phyloP scores from a whole-genome alignment of 2,888 invertebrate species.

The Drosophila siamana region DNA sequence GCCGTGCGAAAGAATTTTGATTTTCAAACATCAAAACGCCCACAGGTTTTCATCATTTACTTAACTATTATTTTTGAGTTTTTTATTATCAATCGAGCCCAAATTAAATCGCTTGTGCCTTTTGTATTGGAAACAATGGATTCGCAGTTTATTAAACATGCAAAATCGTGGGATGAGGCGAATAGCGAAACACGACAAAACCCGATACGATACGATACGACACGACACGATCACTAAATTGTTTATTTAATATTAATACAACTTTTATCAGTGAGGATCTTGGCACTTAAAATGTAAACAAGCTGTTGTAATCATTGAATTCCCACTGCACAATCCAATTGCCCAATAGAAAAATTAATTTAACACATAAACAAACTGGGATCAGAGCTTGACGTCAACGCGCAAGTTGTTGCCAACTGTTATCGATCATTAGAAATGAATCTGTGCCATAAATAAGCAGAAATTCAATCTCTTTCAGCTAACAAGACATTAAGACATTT shows the following conservation, averaged over 20 bases:
- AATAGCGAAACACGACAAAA: slow-evolving; percentile 7
- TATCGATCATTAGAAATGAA: slow-evolving; percentile 32
- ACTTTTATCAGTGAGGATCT: slow-evolving; percentile 67
- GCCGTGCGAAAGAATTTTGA: slow-evolving; percentile 69
- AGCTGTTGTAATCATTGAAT: slow-evolving; percentile 41
- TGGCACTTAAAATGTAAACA: slow-evolving; percentile 40
- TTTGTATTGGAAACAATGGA: slow-evolving; percentile 61
- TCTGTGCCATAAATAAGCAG: slow-evolving; percentile 21
- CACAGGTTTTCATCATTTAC: slow-evolving; percentile 43
- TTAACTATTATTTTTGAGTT: background rate
- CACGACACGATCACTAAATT: slow-evolving; percentile 52
- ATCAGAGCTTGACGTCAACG: background rate
- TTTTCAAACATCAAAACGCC: slow-evolving; percentile 51
- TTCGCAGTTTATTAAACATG: slow-evolving; percentile 78
- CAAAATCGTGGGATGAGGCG: slow-evolving; percentile 68
- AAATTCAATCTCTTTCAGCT: slow-evolving; percentile 12
- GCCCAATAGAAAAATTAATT: slow-evolving; percentile 16
- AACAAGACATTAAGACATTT: slow-evolving; percentile 15
- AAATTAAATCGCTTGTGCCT: slow-evolving; percentile 26
- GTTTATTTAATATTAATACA: slow-evolving; percentile 70
- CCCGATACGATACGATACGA: slow-evolving; percentile 22
- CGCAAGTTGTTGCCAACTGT: slow-evolving; percentile 29
- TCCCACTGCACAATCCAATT: slow-evolving; percentile 3
- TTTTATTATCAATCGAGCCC: slow-evolving; percentile 41
- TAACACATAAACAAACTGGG: slow-evolving; percentile 11